A percentile compares a stretch with the other conserved stretches of the same genome.
Conservation (phyloP, 2,113 vertebrate genomes). For the Cyphomyrus plagiostoma region DNA sequence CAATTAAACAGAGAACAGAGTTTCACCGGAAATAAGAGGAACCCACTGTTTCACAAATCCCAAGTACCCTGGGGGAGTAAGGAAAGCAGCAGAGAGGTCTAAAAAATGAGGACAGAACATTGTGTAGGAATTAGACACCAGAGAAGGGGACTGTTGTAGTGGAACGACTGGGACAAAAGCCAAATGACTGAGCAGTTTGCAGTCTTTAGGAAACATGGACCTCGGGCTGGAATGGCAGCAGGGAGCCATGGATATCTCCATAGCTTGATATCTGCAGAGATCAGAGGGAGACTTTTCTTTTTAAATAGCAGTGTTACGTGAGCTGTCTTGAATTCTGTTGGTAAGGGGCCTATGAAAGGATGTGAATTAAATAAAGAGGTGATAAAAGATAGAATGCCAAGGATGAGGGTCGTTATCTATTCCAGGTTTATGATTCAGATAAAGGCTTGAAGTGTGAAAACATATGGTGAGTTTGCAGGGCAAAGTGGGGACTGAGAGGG, state of each 20-base stretch:
- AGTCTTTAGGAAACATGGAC: neutral
- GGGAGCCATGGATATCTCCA: neutral
- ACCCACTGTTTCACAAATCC: neutral
- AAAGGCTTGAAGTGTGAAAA: neutral
- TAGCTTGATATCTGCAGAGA: neutral
- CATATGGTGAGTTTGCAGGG: neutral
- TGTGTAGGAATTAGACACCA: neutral
- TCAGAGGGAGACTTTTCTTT: neutral
- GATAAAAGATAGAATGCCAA: neutral
- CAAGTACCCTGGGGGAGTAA: neutral
- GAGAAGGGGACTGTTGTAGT: neutral
- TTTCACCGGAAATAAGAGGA: neutral
- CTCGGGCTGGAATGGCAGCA: neutral
- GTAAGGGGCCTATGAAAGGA: neutral
- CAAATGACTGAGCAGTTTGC: neutral
- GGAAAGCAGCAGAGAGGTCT: neutral
- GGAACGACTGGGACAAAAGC: neutral
- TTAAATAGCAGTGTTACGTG: conserved; percentile 3
- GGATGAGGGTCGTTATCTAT: neutral
- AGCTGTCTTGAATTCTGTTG: neutral
- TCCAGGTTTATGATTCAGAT: conserved; percentile 2
- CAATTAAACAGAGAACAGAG: neutral
- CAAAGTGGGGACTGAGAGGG: neutral
- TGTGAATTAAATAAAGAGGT: conserved; percentile 2
- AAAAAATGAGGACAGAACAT: neutral